phyloP scores from a whole-genome alignment of 2,888 invertebrate genomes.

The Microplitis deprimator region DNA sequence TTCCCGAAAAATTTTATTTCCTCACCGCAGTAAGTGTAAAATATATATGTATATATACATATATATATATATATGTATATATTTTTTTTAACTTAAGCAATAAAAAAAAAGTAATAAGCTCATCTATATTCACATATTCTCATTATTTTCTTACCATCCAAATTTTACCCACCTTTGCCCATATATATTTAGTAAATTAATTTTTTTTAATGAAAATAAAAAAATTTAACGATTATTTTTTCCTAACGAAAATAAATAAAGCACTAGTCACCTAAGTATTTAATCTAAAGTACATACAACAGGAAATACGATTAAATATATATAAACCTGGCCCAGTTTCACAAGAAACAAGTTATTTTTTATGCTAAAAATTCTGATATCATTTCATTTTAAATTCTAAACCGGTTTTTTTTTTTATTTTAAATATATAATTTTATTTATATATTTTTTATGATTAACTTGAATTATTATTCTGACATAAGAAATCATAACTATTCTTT shows the following conservation, averaged over 20 bases:
- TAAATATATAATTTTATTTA: neutral
- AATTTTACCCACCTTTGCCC: neutral
- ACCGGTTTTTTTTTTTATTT: neutral
- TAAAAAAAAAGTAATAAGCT: neutral
- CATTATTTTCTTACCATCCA: neutral
- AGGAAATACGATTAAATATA: neutral
- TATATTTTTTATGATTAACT: neutral
- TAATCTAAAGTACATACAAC: neutral
- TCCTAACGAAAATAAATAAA: neutral
- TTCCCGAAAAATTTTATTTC: neutral
- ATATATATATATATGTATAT: too few relatives aligned
- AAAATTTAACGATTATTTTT: neutral
- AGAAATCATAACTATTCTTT: neutral
- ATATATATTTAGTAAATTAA: neutral
- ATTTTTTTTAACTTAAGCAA: too few relatives aligned
- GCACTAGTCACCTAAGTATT: neutral
- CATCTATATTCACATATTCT: neutral
- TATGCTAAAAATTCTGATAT: neutral
- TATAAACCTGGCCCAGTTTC: slow-evolving; percentile 1
- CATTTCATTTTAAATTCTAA: neutral
- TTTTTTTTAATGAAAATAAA: neutral
- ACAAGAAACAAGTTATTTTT: neutral
- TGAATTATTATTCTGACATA: too few relatives aligned
- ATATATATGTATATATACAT: too few relatives aligned
- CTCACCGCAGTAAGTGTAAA: too few relatives aligned